Percentiles rank a stretch among this genome's conserved stretches.
phyloP scores from a whole-genome alignment of 2,888 invertebrate species.

The Noctuana brunneofusca region DNA sequence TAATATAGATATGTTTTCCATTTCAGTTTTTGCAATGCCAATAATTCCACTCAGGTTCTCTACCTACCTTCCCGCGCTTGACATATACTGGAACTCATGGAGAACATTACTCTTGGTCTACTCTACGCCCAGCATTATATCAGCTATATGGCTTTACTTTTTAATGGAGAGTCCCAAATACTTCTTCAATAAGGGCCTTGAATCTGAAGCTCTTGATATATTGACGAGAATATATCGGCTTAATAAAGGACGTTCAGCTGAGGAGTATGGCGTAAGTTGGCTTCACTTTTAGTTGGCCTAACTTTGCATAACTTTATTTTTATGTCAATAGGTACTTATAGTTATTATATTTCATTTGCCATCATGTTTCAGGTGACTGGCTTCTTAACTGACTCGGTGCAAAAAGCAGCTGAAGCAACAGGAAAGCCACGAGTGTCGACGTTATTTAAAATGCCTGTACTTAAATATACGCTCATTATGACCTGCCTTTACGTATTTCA shows the following conservation, averaged over 20 bases:
- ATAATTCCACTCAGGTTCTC: constrained; percentile 80
- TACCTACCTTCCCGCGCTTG: constrained; percentile 51
- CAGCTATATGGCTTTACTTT: constrained; percentile 76
- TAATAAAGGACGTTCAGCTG: constrained; percentile 50
- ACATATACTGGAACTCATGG: constrained; percentile 85
- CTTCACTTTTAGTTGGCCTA: background rate
- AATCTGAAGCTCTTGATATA: constrained; percentile 77
- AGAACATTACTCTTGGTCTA: constrained; percentile 84
- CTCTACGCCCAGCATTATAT: constrained; percentile 84
- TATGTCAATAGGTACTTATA: background rate
- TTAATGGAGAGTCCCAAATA: constrained; percentile 92
- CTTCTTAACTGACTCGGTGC: constrained; percentile 52
- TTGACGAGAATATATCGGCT: constrained; percentile 57
- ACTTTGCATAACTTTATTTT: background rate
- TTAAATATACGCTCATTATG: constrained; percentile 77
- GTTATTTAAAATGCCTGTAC: constrained; percentile 77
- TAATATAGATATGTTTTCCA: background rate
- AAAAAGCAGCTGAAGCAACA: constrained; percentile 47
- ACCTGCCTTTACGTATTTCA: constrained; percentile 78
- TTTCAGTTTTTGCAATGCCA: constrained; percentile 82
- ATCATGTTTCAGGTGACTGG: constrained; percentile 50
- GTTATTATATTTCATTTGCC: background rate
- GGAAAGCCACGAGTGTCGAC: constrained; percentile 68
- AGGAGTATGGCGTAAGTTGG: constrained; percentile 53
- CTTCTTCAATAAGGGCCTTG: constrained; percentile 82